These are phyloP conservation scores for Sebastes hopkinsi DNA, from an alignment of 2,797 vertebrate species.

Conservation along the genomic window DNA sequence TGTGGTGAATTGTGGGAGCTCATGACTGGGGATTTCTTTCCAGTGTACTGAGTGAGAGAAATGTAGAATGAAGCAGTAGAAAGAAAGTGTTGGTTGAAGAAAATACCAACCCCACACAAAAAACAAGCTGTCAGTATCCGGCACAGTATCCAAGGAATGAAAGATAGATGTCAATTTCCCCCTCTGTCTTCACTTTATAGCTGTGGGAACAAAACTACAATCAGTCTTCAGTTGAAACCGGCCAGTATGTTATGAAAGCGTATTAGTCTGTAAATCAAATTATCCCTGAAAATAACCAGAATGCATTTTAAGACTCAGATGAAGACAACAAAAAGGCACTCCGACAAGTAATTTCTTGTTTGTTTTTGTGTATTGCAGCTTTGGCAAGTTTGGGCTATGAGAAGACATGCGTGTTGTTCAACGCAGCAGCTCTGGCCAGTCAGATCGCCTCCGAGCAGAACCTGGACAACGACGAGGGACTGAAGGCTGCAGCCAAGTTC, in stretches of 20 bases:
- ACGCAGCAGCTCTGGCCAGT: conserved; percentile 94
- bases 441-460: conserved; percentile 98
- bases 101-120: conserved; percentile 3
- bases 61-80: conserved; percentile 15
- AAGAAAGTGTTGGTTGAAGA: background rate
- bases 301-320: background rate
- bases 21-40: conserved; percentile 19
- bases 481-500: conserved; percentile 94
- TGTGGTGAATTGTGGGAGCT: conserved; percentile 26
- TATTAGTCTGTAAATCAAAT: background rate
- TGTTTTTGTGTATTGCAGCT: conserved; percentile 76
- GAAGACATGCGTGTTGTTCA: conserved; percentile 98
- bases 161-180: background rate
- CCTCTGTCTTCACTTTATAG: background rate
- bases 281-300: background rate
- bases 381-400: conserved; percentile 97
- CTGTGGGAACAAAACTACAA: background rate
- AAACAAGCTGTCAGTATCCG: background rate
- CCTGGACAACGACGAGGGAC: conserved; percentile 95
- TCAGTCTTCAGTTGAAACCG: background rate
- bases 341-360: background rate
- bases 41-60: background rate
- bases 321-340: background rate
- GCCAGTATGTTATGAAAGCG: background rate
- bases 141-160: background rate